Evolutionary conservation across 2,888 invertebrate genomes (phyloP).

Genomic region (Galeopsomyia nigrocyanea): DNA sequence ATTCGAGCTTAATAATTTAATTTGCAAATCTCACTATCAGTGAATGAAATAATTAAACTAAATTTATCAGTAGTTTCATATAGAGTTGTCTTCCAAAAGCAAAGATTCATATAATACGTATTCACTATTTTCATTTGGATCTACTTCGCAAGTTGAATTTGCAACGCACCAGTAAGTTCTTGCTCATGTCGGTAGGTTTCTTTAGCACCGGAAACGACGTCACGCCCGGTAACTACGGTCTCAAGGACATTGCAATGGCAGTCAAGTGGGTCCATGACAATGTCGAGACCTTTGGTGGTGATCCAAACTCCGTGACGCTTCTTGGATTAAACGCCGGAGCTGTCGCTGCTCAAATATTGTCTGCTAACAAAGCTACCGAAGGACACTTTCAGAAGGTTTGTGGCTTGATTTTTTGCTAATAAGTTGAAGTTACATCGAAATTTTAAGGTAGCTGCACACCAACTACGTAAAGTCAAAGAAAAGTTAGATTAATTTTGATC

Average conservation of each 20-base stretch:
- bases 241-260: constrained; percentile 61
- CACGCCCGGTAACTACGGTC: constrained; percentile 62
- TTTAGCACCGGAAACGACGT: constrained; percentile 58
- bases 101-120: too few relatives aligned
- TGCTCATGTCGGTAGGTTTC: constrained; percentile 55
- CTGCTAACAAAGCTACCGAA: constrained; percentile 57
- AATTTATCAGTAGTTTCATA: too few relatives aligned
- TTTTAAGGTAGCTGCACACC: too few relatives aligned
- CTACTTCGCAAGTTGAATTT: too few relatives aligned
- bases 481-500: too few relatives aligned
- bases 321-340: constrained; percentile 60
- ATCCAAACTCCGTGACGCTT: constrained; percentile 58
- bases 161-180: too few relatives aligned
- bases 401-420: background rate
- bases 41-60: too few relatives aligned
- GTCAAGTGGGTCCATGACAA: constrained; percentile 61
- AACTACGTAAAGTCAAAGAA: background rate
- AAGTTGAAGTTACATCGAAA: background rate
- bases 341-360: constrained; percentile 53
- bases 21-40: too few relatives aligned
- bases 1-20: too few relatives aligned
- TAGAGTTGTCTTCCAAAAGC: too few relatives aligned
- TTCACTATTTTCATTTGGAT: too few relatives aligned
- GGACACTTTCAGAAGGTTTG: constrained; percentile 58
- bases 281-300: constrained; percentile 59